Base-by-base conservation (phyloP, 2,113 vertebrate species). In the Planiliza haematocheilus region DNA sequence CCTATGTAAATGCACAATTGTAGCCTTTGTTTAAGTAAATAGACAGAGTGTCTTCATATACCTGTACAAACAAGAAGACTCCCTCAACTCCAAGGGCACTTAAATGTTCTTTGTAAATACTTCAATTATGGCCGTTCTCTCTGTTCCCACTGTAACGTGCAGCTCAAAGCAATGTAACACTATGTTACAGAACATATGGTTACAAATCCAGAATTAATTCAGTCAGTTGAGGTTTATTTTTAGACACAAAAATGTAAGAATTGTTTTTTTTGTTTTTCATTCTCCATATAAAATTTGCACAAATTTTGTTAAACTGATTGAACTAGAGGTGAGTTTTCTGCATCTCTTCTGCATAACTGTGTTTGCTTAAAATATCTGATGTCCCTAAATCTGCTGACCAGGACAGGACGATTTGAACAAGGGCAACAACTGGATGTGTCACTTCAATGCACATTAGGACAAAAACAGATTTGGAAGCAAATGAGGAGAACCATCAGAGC, bases 11-110 rank as follows among this genome's bases (percentile, higher is more conserved):
- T 30, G 24, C 24, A 30, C 24, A 30, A n/a, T n/a, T n/a, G n/a
- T n/a, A n/a, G n/a, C n/a, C n/a, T n/a, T n/a, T 30, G 5, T 30
- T 30, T 30, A 30, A 46, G 62, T 61, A 65, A 59, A 84, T 38
- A 51, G 49, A 4, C 14, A n/a, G 5, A 30, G 24, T 30, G 24
- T 30, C 24, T 30, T 30, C 24, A 30, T 30, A 5, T 21, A 64
- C 1, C 1, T 51, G 42, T 20, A 21, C 52, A 67, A 51, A 68
- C 30, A 67, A 42, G 42, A 66, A 34, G 39, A 30, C n/a, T 49
- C 34, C 17, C 5, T 58, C 12, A 34, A 41, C 4, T 67, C 10
- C 41, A 41, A 21, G 18, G 51, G 18, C 20, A 53, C n/a, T 13
- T 10, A 42, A 13, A 41, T 56, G 4, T 52, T 18, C 6, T 9